phyloP scores from a whole-genome alignment of 2,113 vertebrate species.

The Capreolus pygargus region DNA sequence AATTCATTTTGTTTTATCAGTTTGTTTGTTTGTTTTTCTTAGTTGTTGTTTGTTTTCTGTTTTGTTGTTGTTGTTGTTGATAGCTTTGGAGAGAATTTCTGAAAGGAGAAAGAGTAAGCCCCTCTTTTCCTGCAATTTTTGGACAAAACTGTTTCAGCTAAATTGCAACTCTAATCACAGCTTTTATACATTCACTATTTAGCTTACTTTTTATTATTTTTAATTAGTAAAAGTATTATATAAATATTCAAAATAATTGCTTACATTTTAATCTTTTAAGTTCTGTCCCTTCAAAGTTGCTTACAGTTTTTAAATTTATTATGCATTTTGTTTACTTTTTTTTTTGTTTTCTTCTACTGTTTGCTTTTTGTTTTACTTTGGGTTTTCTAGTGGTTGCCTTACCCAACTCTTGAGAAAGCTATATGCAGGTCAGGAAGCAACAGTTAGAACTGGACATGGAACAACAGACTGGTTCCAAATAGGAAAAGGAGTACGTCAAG shows the following conservation, averaged over 20 bases:
- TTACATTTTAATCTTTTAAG: not conserved
- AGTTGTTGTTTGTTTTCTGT: not conserved
- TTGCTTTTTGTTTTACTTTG: not conserved
- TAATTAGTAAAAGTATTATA: not conserved
- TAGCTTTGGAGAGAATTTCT: not conserved
- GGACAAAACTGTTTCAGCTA: not conserved
- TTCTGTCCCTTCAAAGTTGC: not conserved
- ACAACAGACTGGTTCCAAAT: too few species aligned
- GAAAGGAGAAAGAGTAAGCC: not conserved
- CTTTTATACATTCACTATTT: not conserved
- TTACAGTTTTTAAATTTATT: not conserved
- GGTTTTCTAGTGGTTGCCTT: not conserved
- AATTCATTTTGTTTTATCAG: fast-evolving
- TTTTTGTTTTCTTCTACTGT: not conserved
- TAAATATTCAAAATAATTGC: not conserved
- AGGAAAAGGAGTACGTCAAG: too few species aligned
- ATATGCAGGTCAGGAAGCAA: too few species aligned
- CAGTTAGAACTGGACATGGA: too few species aligned
- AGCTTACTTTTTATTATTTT: not conserved
- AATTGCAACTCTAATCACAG: too few species aligned
- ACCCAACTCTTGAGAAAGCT: too few species aligned
- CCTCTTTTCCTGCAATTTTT: not conserved
- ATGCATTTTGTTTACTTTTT: not conserved
- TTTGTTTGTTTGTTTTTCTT: not conserved
- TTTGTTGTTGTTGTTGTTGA: not conserved